These are phyloP conservation scores for Cliona cf. orientalis DNA, from an alignment of 37 sponge, comb jelly and placozoan genomes.

Conservation along the genomic window DNA sequence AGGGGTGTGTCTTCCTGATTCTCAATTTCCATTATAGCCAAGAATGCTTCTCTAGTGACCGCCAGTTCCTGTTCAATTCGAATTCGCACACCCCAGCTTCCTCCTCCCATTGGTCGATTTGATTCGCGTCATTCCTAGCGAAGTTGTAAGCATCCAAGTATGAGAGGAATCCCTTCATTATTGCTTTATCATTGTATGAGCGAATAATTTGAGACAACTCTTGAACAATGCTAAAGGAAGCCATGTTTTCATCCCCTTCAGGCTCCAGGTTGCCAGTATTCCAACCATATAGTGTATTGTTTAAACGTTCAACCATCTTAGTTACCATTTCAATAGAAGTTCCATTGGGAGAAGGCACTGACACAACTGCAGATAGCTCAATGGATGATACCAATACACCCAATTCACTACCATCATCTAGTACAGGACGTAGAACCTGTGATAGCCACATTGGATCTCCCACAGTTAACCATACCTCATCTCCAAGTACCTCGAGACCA, in stretches of 20 bases:
- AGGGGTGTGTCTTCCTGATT: conserved; percentile 6
- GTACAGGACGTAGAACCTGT: conserved; percentile 6
- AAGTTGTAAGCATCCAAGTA: conserved; percentile 39
- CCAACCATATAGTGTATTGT: conserved; percentile 48
- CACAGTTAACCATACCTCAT: conserved; percentile 17
- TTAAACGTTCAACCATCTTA: conserved; percentile 21
- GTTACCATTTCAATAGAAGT: conserved; percentile 27
- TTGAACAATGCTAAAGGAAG: conserved; percentile 11
- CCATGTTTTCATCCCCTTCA: conserved; percentile 5
- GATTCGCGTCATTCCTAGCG: conserved; percentile 1
- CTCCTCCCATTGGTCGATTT: conserved; percentile 11
- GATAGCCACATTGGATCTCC: conserved; percentile 42
- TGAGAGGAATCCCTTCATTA: conserved; percentile 17
- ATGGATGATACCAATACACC: conserved; percentile 25
- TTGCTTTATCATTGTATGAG: conserved; percentile 5
- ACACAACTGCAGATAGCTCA: conserved; percentile 12
- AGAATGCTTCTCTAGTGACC: conserved; percentile 29
- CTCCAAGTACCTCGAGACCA: conserved; percentile 31
- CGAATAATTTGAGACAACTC: background rate
- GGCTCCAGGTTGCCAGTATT: conserved; percentile 43
- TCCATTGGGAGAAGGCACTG: conserved; percentile 26
- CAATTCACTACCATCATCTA: conserved; percentile 29
- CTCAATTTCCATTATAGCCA: conserved; percentile 42
- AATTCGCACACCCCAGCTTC: conserved; percentile 38
- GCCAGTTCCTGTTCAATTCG: conserved; percentile 43